Conservation (phyloP, 2,113 vertebrate genomes). For the Orientallactaga bullata region DNA sequence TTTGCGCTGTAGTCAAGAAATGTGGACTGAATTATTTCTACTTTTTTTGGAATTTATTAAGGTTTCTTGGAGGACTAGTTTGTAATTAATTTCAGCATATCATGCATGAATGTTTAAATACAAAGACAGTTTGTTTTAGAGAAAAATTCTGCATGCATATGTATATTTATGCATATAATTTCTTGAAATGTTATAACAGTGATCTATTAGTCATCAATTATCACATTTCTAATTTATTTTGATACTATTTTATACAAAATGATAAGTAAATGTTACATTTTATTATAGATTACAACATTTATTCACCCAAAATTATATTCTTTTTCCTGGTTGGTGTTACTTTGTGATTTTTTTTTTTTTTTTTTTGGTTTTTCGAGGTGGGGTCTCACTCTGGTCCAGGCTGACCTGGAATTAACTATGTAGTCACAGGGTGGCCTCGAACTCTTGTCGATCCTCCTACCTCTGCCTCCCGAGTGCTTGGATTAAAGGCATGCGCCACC, state of each 20-base stretch:
- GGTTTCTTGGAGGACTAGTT: constrained; percentile 44
- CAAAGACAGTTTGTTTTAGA: background rate
- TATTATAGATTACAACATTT: constrained; percentile 27
- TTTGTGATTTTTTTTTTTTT: background rate
- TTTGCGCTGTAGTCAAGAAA: constrained; percentile 44
- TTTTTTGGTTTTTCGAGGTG: too few species aligned
- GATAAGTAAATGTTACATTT: constrained; percentile 15
- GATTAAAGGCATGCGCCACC: too few species aligned
- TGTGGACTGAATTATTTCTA: constrained; percentile 61
- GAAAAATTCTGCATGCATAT: constrained; percentile 6
- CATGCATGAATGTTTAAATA: constrained; percentile 40
- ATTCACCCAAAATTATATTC: constrained; percentile 32
- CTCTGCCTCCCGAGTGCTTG: too few species aligned
- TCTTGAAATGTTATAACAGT: background rate
- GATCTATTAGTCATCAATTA: background rate
- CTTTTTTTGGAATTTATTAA: constrained; percentile 59
- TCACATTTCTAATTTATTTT: constrained; percentile 17
- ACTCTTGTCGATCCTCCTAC: too few species aligned
- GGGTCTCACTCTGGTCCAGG: too few species aligned
- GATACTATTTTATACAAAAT: constrained; percentile 11
- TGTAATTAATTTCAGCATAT: constrained; percentile 52
- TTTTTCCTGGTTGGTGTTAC: constrained; percentile 26
- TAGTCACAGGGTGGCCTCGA: too few species aligned
- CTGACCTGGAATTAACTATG: too few species aligned
- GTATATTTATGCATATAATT: background rate